Conservation (phyloP, 2,113 vertebrate genomes). For the Triplophysa dalaica region DNA sequence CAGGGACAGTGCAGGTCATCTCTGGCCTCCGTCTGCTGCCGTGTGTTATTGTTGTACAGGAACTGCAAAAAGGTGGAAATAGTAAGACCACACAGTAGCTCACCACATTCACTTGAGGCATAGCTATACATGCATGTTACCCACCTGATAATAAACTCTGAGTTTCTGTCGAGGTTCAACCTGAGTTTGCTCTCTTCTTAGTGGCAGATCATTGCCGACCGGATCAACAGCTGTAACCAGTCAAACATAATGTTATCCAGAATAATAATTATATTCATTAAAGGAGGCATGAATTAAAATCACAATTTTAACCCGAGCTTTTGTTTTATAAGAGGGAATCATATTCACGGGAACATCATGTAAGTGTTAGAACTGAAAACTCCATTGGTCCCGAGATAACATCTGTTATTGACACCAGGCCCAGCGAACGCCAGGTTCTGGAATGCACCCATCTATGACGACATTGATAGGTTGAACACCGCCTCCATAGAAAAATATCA, state of each 20-base stretch:
- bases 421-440: too few species aligned
- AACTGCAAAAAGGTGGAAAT: conserved; percentile 73
- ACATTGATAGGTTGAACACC: too few species aligned
- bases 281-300: too few species aligned
- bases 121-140: background rate
- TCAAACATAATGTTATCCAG: background rate
- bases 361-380: too few species aligned
- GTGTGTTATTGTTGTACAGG: conserved; percentile 95
- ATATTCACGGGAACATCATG: too few species aligned
- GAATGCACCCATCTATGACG: too few species aligned
- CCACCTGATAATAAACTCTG: conserved; percentile 91
- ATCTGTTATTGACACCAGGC: too few species aligned
- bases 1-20: conserved; percentile 97
- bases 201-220: conserved; percentile 76
- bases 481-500: too few species aligned
- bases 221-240: conserved; percentile 81
- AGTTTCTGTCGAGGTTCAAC: conserved; percentile 84
- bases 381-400: too few species aligned
- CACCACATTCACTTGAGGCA: background rate
- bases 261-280: background rate
- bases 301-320: too few species aligned
- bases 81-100: background rate
- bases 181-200: conserved; percentile 81
- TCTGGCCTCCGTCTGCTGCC: conserved; percentile 95
- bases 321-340: too few species aligned